These are phyloP conservation scores for Gymnarchus niloticus DNA, from an alignment of 2,113 vertebrate genomes.

Conservation along the genomic window DNA sequence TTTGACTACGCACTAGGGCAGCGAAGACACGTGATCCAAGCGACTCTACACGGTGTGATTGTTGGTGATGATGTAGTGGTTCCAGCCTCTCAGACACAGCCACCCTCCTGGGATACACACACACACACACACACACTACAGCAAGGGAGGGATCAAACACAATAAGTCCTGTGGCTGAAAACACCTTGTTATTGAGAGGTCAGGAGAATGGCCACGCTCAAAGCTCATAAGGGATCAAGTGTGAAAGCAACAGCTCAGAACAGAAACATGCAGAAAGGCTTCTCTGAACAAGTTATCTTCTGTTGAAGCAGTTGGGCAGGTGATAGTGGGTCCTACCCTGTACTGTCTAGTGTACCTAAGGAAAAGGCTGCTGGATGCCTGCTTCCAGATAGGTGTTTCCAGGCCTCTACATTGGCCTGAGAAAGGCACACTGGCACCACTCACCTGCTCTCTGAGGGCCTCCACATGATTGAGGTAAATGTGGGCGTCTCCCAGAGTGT, in stretches of 20 bases:
- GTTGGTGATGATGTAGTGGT: not conserved
- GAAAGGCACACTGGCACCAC: not conserved
- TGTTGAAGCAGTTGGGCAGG: not conserved
- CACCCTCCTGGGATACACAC: not conserved
- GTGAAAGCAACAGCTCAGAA: not conserved
- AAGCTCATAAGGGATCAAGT: not conserved
- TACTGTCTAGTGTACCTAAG: not conserved
- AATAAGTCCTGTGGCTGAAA: not conserved
- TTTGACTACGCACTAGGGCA: not conserved
- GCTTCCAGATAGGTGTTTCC: not conserved
- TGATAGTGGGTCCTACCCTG: not conserved
- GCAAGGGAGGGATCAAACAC: too few relatives aligned
- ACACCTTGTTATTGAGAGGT: not conserved
- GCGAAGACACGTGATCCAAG: not conserved
- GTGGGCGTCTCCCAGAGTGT: constrained; percentile 91
- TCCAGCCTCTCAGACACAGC: not conserved
- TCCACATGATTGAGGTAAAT: constrained; percentile 88
- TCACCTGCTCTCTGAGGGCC: constrained; percentile 82
- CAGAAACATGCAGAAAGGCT: not conserved
- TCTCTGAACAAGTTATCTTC: too few relatives aligned
- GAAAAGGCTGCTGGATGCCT: not conserved
- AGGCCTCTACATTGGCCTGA: not conserved
- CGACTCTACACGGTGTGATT: not conserved
- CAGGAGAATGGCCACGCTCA: not conserved
- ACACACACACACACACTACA: not conserved